Percentiles rank a stretch among this genome's conserved stretches.
These are phyloP conservation scores for Drusus annulatus DNA, from an alignment of 1,140 invertebrate species.

Conservation along the genomic window DNA sequence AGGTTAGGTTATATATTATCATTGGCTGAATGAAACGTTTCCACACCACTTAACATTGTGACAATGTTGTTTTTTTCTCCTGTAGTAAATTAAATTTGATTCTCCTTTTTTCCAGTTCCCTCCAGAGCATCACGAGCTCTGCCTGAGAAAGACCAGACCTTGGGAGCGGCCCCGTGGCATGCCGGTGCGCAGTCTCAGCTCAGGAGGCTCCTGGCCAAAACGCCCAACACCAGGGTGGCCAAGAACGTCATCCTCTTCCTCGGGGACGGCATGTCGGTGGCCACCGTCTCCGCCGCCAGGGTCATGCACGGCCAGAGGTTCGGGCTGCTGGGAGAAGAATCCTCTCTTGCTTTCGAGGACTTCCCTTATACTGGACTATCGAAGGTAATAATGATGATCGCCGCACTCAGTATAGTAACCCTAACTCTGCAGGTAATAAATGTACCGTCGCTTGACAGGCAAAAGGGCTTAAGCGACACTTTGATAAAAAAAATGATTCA, in stretches of 20 bases:
- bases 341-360: constrained; percentile 78
- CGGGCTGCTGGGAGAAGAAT: constrained; percentile 75
- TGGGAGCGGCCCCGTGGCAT: constrained; percentile 40
- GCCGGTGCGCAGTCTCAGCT: constrained; percentile 46
- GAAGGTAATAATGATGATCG: constrained; percentile 70
- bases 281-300: constrained; percentile 78
- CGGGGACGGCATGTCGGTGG: constrained; percentile 82
- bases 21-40: too few relatives aligned
- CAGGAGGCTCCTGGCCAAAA: constrained; percentile 8
- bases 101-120: constrained; percentile 23
- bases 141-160: constrained; percentile 9
- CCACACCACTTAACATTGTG: too few relatives aligned
- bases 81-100: too few relatives aligned
- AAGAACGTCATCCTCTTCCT: constrained; percentile 83
- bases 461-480: too few relatives aligned
- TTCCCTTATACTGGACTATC: constrained; percentile 79
- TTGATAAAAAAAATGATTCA: too few relatives aligned
- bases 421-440: too few relatives aligned
- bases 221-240: constrained; percentile 67
- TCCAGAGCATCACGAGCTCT: constrained; percentile 23
- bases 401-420: too few relatives aligned
- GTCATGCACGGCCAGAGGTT: constrained; percentile 74
- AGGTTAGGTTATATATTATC: too few relatives aligned
- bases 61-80: too few relatives aligned
- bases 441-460: too few relatives aligned